Conservation (phyloP, 2,888 invertebrate genomes). For the Caenorhabditis uteleia region DNA sequence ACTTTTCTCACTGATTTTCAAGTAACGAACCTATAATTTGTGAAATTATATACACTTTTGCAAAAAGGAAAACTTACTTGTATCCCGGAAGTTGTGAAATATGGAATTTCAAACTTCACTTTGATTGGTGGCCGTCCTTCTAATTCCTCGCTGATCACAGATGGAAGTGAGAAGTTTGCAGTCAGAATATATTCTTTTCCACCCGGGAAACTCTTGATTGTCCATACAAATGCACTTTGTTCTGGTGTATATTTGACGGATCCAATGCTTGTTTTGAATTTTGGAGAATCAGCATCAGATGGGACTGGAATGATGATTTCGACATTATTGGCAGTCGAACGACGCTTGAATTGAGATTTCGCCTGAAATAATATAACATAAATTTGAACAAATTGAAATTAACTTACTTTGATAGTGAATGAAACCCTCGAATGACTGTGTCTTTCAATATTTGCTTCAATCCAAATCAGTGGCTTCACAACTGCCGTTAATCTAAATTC, state of each 20-base stretch:
- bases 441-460: slow-evolving; percentile 95
- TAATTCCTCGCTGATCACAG: slow-evolving; percentile 88
- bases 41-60: not conserved
- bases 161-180: slow-evolving; percentile 95
- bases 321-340: slow-evolving; percentile 97
- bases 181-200: slow-evolving; percentile 98
- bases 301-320: slow-evolving; percentile 95
- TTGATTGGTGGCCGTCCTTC: slow-evolving; percentile 97
- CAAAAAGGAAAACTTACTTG: slow-evolving; percentile 76
- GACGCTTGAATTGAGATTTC: slow-evolving; percentile 94
- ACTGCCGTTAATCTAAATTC: not conserved
- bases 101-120: slow-evolving; percentile 98
- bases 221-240: slow-evolving; percentile 92
- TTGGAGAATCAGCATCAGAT: slow-evolving; percentile 94
- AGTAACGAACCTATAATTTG: slow-evolving; percentile 79
- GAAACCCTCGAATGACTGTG: slow-evolving; percentile 96
- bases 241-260: slow-evolving; percentile 93
- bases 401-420: slow-evolving; percentile 88
- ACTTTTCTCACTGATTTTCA: slow-evolving; percentile 98
- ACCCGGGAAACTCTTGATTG: slow-evolving; percentile 72
- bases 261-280: slow-evolving; percentile 76
- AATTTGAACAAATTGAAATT: not conserved
- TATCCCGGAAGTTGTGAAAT: slow-evolving; percentile 97
- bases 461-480: slow-evolving; percentile 96
- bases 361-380: slow-evolving; percentile 74